A percentile compares a stretch with the other conserved stretches of the same genome.
phyloP scores from a whole-genome alignment of 2,113 vertebrate genomes.

The Semnopithecus entellus region DNA sequence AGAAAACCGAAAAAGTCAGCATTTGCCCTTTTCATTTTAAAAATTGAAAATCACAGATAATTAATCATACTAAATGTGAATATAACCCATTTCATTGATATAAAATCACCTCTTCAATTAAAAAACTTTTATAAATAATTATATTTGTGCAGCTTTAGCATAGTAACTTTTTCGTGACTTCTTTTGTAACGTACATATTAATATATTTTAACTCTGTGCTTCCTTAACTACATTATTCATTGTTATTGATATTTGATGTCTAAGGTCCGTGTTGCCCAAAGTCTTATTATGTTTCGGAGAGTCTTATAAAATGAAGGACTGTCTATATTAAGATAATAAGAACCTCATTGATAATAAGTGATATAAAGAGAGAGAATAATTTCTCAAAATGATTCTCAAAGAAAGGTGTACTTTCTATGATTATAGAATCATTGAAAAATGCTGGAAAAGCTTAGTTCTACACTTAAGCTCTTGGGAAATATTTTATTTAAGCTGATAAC shows the following conservation, averaged over 20 bases:
- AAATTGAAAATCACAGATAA: background rate
- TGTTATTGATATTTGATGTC: background rate
- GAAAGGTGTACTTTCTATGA: background rate
- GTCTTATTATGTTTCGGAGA: background rate
- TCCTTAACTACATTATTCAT: background rate
- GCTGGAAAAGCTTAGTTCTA: background rate
- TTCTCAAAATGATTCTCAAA: constrained; percentile 25
- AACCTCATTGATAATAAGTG: background rate
- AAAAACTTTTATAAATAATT: background rate
- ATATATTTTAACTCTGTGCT: background rate
- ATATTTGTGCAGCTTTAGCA: background rate
- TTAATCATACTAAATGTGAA: background rate
- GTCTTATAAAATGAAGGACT: background rate
- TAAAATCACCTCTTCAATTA: background rate
- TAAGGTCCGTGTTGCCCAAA: background rate
- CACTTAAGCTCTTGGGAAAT: background rate
- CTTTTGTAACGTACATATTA: background rate
- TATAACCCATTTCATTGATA: background rate
- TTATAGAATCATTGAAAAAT: background rate
- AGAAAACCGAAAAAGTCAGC: background rate
- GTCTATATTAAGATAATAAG: constrained; percentile 22
- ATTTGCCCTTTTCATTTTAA: background rate
- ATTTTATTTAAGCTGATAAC: constrained; percentile 21
- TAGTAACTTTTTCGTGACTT: background rate
- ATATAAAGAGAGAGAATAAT: background rate